These are phyloP conservation scores for Geophilus truncorum DNA, from an alignment of 2,888 invertebrate species.

Conservation along the genomic window DNA sequence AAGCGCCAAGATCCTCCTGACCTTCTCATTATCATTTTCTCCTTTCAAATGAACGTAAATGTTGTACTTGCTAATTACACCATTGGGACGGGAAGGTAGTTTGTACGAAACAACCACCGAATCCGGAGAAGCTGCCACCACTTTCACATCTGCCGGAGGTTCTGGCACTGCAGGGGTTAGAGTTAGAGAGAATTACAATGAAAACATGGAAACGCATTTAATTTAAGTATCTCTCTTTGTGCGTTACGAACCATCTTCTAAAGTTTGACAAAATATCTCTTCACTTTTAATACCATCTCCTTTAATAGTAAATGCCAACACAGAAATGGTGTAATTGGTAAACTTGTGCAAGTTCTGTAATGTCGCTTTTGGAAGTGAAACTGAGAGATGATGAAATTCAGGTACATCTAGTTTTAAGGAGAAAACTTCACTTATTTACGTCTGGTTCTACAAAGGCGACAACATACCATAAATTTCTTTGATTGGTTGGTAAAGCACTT, in stretches of 20 bases:
- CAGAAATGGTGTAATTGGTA: slow-evolving; percentile 95
- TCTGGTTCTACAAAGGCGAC: not conserved
- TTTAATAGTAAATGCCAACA: slow-evolving; percentile 87
- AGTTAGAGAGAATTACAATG: not conserved
- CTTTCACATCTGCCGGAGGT: slow-evolving; percentile 87
- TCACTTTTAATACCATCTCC: slow-evolving; percentile 87
- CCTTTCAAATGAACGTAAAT: slow-evolving; percentile 63
- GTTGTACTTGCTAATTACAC: slow-evolving; percentile 86
- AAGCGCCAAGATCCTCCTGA: not conserved
- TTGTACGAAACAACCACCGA: slow-evolving; percentile 92
- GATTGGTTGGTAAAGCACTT: slow-evolving; percentile 55
- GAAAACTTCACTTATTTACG: not conserved
- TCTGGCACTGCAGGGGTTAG: slow-evolving; percentile 79
- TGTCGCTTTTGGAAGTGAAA: slow-evolving; percentile 60
- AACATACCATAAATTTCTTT: not conserved
- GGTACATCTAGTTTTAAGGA: not conserved
- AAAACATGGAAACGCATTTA: not conserved
- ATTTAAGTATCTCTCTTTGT: not conserved
- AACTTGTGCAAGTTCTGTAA: slow-evolving; percentile 87
- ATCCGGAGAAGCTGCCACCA: slow-evolving; percentile 82
- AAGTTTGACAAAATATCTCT: slow-evolving; percentile 87
- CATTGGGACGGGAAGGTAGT: slow-evolving; percentile 85
- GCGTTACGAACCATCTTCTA: slow-evolving; percentile 76
- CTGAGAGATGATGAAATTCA: not conserved
- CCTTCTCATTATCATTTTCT: slow-evolving; percentile 44